phyloP scores from a whole-genome alignment of 2,113 vertebrate species.

The Alectura lathami region DNA sequence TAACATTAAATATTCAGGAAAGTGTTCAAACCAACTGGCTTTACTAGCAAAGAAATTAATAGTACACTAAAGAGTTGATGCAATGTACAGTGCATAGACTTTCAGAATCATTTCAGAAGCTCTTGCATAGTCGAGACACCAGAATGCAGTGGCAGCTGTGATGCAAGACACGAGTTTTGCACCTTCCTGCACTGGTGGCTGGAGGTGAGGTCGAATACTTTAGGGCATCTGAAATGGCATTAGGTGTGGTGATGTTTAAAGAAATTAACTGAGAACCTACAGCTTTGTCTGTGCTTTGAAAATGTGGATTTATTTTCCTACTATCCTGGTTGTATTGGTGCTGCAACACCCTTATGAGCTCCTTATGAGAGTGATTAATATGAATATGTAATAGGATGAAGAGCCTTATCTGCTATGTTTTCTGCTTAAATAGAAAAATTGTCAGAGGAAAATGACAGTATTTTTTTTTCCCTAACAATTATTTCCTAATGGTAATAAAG shows the following conservation, averaged over 20 bases:
- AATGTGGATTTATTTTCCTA: background rate
- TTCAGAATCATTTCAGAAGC: background rate
- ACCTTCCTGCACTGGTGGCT: background rate
- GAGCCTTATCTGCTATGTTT: background rate
- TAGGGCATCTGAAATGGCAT: background rate
- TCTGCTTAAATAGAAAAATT: background rate
- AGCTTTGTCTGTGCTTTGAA: background rate
- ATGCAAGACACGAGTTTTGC: background rate
- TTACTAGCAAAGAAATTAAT: background rate
- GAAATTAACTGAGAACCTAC: background rate
- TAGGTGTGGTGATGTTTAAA: background rate
- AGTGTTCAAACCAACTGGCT: background rate
- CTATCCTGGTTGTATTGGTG: background rate
- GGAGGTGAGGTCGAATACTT: background rate
- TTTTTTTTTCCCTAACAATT: background rate
- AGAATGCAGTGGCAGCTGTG: background rate
- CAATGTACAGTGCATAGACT: background rate
- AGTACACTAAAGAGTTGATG: background rate
- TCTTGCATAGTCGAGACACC: background rate
- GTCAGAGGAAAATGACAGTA: background rate
- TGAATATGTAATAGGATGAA: background rate
- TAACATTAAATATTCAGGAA: background rate
- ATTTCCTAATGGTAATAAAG: background rate
- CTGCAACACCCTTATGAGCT: background rate
- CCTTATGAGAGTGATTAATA: background rate